These are phyloP conservation scores for Mustela nigripes DNA, from an alignment of 2,113 vertebrate species.

Conservation along the genomic window DNA sequence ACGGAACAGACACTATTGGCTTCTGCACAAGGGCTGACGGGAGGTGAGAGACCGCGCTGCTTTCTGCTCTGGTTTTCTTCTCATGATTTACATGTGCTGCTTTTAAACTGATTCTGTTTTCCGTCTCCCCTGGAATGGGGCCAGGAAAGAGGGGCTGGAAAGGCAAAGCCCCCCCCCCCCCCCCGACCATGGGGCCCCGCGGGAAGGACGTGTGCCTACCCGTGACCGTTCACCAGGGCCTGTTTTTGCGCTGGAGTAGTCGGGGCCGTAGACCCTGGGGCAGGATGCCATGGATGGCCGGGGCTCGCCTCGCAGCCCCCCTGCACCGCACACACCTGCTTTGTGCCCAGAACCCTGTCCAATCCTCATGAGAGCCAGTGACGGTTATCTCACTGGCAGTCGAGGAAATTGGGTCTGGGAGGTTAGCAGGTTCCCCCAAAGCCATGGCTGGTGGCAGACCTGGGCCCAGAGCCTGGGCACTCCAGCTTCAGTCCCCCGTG, in stretches of 20 bases:
- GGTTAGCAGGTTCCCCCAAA: background rate
- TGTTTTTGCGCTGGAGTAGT: background rate
- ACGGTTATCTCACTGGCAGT: background rate
- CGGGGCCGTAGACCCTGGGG: background rate
- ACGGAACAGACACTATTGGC: background rate
- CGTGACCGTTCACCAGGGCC: background rate
- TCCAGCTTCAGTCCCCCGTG: accelerated
- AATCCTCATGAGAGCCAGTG: background rate
- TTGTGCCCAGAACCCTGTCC: background rate
- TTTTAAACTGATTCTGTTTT: constrained; percentile 44
- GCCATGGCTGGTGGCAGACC: background rate
- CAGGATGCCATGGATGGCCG: accelerated
- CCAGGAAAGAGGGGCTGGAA: background rate
- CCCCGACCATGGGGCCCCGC: no score
- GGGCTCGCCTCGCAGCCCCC: background rate
- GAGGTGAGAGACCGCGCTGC: background rate
- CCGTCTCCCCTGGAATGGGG: accelerated
- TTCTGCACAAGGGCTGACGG: background rate
- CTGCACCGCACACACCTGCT: background rate
- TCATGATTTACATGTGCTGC: constrained; percentile 7
- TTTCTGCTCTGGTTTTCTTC: background rate
- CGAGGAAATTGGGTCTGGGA: background rate
- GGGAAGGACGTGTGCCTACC: background rate
- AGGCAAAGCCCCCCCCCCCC: background rate
- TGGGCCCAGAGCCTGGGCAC: background rate